Percentiles rank a stretch among this genome's conserved stretches.
phyloP scores from a whole-genome alignment of 2,113 vertebrate genomes.

The Physeter macrocephalus region DNA sequence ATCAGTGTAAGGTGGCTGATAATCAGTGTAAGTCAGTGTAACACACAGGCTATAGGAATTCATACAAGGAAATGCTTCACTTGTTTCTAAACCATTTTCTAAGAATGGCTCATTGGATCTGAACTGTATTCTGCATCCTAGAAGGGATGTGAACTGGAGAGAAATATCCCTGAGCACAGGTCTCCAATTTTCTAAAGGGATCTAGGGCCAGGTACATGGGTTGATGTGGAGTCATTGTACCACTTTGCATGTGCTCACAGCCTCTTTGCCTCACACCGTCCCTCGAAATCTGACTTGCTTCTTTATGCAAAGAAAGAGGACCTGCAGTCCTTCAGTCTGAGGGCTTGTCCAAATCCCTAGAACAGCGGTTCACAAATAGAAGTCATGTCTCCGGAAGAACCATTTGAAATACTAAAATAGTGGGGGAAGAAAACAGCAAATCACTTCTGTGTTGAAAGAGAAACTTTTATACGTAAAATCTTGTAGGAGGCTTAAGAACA shows the following conservation, averaged over 20 bases:
- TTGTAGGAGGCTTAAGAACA: background rate
- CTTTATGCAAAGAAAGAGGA: background rate
- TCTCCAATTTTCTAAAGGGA: background rate
- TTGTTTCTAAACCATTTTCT: conserved; percentile 27
- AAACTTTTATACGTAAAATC: background rate
- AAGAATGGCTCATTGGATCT: background rate
- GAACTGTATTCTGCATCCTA: background rate
- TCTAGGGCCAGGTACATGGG: background rate
- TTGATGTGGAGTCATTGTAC: background rate
- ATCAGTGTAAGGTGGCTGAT: background rate
- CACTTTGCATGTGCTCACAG: background rate
- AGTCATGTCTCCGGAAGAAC: background rate
- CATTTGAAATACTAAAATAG: background rate
- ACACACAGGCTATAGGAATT: background rate
- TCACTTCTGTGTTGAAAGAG: background rate
- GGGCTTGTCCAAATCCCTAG: background rate
- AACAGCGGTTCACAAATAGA: background rate
- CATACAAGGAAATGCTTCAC: background rate
- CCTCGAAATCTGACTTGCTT: background rate
- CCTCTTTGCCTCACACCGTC: background rate
- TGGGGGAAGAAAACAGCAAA: background rate
- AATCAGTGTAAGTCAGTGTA: background rate
- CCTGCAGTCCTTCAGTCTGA: background rate
- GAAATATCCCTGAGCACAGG: background rate
- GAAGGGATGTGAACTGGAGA: background rate